A percentile compares a stretch with the other conserved stretches of the same genome.
phyloP scores from a whole-genome alignment of 2,888 invertebrate genomes.

The Rhamphomyia laevipes region DNA sequence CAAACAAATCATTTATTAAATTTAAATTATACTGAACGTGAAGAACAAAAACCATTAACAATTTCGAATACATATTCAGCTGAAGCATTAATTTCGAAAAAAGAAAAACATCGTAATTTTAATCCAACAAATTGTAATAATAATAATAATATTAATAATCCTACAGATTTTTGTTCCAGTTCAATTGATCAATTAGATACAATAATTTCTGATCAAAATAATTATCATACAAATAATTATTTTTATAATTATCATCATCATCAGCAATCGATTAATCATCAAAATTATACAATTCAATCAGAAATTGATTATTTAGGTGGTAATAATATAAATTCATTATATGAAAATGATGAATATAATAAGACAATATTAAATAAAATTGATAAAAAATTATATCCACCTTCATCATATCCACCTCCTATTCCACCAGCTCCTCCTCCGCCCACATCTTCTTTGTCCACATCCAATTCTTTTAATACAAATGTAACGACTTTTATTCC shows the following conservation, averaged over 20 bases:
- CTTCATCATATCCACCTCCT: not conserved
- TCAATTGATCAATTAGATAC: no score
- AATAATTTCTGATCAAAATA: not conserved
- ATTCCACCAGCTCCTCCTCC: not conserved
- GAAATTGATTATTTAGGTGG: not conserved
- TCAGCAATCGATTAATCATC: not conserved
- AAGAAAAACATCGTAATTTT: conserved; percentile 10
- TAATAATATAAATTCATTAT: not conserved
- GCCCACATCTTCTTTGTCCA: not conserved
- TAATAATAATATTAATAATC: not conserved
- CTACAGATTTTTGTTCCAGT: no score
- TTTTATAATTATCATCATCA: not conserved
- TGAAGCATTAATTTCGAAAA: conserved; percentile 19
- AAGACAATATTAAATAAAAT: not conserved
- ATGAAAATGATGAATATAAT: not conserved
- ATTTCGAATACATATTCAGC: conserved; percentile 14
- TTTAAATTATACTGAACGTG: not conserved
- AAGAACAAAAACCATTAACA: not conserved
- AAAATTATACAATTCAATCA: not conserved
- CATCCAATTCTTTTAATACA: not conserved
- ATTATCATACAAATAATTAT: not conserved
- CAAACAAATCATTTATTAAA: not conserved
- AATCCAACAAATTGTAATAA: not conserved
- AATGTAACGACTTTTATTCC: no score
- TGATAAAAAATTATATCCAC: not conserved